phyloP scores from a whole-genome alignment of 2,797 vertebrate genomes.

The Tangara arthus region DNA sequence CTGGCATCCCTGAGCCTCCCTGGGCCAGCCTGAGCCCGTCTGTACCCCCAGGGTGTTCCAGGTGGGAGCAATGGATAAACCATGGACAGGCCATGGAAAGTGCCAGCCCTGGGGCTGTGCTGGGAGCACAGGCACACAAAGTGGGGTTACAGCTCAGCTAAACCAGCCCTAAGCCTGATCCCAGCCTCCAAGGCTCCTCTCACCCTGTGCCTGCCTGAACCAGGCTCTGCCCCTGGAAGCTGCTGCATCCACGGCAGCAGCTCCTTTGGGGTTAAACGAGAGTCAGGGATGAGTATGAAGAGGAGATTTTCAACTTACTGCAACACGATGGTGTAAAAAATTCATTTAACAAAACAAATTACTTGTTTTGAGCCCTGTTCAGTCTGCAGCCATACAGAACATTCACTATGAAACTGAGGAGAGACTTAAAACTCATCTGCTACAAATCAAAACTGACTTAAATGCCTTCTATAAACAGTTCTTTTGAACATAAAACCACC shows the following conservation, averaged over 20 bases:
- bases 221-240: neutral
- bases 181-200: neutral
- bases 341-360: neutral
- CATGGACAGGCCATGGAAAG: fast-evolving
- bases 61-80: neutral
- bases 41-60: neutral
- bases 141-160: fast-evolving
- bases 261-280: neutral
- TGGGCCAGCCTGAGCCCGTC: neutral
- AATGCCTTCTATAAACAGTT: neutral
- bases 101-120: neutral
- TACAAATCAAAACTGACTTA: neutral
- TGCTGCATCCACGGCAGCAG: neutral
- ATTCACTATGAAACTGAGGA: neutral
- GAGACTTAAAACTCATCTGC: neutral
- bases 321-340: neutral
- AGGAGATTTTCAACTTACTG: neutral
- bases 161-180: neutral
- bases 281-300: fast-evolving
- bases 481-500: neutral
- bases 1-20: neutral
- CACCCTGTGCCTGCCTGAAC: neutral
- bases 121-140: neutral
- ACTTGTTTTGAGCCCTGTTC: neutral
- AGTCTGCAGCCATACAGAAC: neutral